Evolutionary conservation across 2,113 vertebrate species (phyloP), one percentile per base, ranked within the genome.

Genomic region (Reinhardtius hippoglossoides): DNA sequence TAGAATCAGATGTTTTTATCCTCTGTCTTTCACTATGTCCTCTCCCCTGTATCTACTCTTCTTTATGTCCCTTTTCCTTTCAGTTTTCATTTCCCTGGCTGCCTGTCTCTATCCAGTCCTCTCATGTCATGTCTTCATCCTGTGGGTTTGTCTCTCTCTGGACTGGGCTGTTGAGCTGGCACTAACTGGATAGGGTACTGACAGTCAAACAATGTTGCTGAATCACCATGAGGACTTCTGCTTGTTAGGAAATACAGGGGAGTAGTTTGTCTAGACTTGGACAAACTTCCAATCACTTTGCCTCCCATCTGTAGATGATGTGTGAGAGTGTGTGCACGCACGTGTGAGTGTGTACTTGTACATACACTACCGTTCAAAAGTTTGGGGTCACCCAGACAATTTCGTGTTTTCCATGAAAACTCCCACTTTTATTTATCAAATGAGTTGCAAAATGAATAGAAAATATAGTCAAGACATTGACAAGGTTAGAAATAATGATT

Each of bases 231-330:
- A 80, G 64, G 46, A 68, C 54, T 76, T 67, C 50, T 59, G 72
- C 73, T 57, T 59, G 60, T 77, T 52, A 57, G 68, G 65, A 62
- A 71, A 78, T 55, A 54, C 20, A 79, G 23, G 46, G 54, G 61
- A 74, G 64, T 24, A 65, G 50, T 78, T 74, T 83, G 77, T 76
- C 31, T 74, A 2, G 9, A 59, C 71, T 78, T 73, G 70, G 62
- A 73, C 74, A 65, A 72, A 80, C 78, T 78, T 71, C 68, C 64
- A 9, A 26, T 88, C 55, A 67, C 67, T 81, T 71, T 74, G 48
- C 52, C 35, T 37, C 8, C 35, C 35, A 37, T 50, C 20, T 7
- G 31, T 5, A 31, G 14, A 18, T 50, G 46, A 1, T 50, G 46
- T 18, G 46, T 50, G 46, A 31, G 5, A 31, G 31, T 31, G 5